These are phyloP conservation scores for Drosophila eohydei DNA, from an alignment of 2,888 invertebrate species.

Conservation along the genomic window DNA sequence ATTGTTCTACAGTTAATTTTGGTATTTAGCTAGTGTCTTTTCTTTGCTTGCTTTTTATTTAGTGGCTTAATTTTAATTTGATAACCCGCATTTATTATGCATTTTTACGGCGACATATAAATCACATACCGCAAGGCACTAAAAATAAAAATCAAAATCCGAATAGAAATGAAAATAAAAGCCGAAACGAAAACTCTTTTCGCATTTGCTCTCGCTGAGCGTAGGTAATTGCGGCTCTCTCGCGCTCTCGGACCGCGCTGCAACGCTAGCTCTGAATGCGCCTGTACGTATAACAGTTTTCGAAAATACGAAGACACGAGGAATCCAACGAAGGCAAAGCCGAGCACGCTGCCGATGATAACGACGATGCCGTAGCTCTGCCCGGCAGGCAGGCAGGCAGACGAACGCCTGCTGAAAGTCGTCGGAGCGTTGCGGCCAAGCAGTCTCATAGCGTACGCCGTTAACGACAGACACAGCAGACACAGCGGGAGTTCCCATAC, in stretches of 20 bases:
- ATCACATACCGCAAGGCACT: slow-evolving; percentile 59
- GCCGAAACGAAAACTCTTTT: slow-evolving; percentile 11
- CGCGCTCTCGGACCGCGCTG: slow-evolving; percentile 19
- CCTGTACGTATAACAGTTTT: slow-evolving; percentile 60
- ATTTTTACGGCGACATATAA: slow-evolving; percentile 55
- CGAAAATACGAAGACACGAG: slow-evolving; percentile 18
- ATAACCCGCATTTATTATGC: slow-evolving; percentile 55
- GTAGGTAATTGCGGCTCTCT: slow-evolving; percentile 4
- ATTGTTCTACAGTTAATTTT: slow-evolving; percentile 9
- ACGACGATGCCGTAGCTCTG: slow-evolving; percentile 19
- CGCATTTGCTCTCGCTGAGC: slow-evolving; percentile 7
- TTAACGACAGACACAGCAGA: slow-evolving; percentile 71
- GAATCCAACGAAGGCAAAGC: slow-evolving; percentile 20
- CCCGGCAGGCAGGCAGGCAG: slow-evolving; percentile 41
- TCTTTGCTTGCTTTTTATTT: slow-evolving; percentile 8
- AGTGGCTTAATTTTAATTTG: slow-evolving; percentile 54
- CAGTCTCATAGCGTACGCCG: slow-evolving; percentile 78
- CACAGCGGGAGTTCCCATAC: slow-evolving; percentile 22
- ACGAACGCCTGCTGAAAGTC: slow-evolving; percentile 62
- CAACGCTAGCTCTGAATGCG: slow-evolving; percentile 7
- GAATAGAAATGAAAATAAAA: slow-evolving; percentile 26
- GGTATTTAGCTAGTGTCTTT: slow-evolving; percentile 7
- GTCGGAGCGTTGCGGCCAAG: slow-evolving; percentile 72
- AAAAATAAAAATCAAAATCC: slow-evolving; percentile 47
- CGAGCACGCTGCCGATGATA: background rate